phyloP scores from a whole-genome alignment of 2,797 vertebrate species.

The Ctenopoma kingsleyae region DNA sequence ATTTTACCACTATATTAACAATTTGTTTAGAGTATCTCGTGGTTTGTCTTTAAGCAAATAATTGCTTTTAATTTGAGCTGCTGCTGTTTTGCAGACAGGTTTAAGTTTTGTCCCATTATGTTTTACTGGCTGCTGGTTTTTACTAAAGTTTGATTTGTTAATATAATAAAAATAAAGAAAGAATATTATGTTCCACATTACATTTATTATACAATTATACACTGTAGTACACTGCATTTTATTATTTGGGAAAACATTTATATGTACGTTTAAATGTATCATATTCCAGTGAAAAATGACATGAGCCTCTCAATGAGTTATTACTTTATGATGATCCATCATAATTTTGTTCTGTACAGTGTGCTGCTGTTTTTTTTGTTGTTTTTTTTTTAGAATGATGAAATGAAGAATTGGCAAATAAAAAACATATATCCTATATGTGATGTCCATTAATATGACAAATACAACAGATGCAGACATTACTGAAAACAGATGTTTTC shows the following conservation, averaged over 20 bases:
- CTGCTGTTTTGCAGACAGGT: constrained; percentile 2
- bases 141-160: neutral
- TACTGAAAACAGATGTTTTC: constrained; percentile 49
- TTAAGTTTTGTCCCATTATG: constrained; percentile 38
- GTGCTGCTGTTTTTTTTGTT: neutral
- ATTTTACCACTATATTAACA: constrained; percentile 33
- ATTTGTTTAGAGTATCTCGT: constrained; percentile 16
- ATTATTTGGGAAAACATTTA: too few species aligned
- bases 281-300: too few species aligned
- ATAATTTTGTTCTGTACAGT: neutral
- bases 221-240: too few species aligned
- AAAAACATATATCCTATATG: too few species aligned
- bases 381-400: too few species aligned
- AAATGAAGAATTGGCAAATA: too few species aligned
- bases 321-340: neutral
- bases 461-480: constrained; percentile 33
- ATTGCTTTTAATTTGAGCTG: constrained; percentile 25
- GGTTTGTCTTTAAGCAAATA: constrained; percentile 32
- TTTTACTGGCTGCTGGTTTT: constrained; percentile 4
- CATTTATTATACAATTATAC: neutral
- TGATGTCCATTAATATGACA: constrained; percentile 20
- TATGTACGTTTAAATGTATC: too few species aligned
- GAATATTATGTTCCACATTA: neutral
- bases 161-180: neutral
- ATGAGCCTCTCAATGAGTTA: too few species aligned